Evolutionary conservation across 2,797 vertebrate species (phyloP).

Genomic region (Sebastes melanostomus): DNA sequence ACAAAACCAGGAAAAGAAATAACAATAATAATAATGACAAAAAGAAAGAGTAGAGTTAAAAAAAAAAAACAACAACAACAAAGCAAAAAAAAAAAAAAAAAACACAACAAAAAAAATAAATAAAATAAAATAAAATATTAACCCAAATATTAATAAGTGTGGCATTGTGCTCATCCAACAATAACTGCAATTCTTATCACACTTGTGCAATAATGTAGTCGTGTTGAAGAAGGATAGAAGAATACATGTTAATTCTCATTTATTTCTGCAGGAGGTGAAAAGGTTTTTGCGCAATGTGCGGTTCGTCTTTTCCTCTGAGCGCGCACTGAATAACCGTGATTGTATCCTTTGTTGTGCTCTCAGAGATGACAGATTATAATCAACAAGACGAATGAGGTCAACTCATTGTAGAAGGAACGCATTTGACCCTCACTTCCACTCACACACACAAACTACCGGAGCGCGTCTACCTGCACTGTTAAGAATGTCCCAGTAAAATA

Average conservation of each 20-base stretch:
- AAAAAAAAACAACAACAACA: too few relatives aligned
- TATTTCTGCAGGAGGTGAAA: conserved; percentile 50
- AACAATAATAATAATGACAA: too few relatives aligned
- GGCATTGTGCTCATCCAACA: neutral
- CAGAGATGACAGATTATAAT: conserved; percentile 72
- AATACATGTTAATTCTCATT: neutral
- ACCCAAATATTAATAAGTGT: neutral
- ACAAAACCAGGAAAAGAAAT: too few relatives aligned
- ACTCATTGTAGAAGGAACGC: conserved; percentile 59
- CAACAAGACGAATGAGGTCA: conserved; percentile 75
- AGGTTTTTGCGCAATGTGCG: conserved; percentile 34
- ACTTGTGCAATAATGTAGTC: neutral
- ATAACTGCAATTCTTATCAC: neutral
- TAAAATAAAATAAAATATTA: neutral
- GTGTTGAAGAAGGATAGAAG: neutral
- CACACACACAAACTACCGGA: neutral
- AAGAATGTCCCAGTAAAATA: too few relatives aligned
- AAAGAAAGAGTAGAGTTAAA: too few relatives aligned
- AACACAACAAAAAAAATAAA: too few relatives aligned
- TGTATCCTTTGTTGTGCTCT: conserved; percentile 72
- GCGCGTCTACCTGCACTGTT: conserved; percentile 32
- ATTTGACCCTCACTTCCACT: conserved; percentile 53
- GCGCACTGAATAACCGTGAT: conserved; percentile 65
- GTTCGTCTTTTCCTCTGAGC: conserved; percentile 54
- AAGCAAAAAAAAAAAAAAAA: too few relatives aligned